phyloP scores from a whole-genome alignment of 2,113 vertebrate genomes.

The Albula goreensis region DNA sequence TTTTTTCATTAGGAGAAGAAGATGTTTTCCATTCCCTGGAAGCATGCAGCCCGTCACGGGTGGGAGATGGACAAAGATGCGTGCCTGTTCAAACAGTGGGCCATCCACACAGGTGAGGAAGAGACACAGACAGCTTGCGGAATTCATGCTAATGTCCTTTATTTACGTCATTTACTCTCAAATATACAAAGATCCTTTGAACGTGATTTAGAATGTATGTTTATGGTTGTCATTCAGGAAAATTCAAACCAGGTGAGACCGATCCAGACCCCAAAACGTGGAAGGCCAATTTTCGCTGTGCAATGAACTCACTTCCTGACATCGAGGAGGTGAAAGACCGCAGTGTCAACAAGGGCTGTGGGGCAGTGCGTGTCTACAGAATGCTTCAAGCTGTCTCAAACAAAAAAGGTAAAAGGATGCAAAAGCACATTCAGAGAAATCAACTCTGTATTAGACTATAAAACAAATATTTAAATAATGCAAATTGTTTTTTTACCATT shows the following conservation, averaged over 20 bases:
- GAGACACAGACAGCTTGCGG: neutral
- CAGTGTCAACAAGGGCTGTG: slow-evolving; percentile 89
- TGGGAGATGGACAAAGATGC: slow-evolving; percentile 95
- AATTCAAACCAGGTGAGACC: slow-evolving; percentile 75
- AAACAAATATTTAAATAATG: neutral
- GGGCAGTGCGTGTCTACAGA: slow-evolving; percentile 86
- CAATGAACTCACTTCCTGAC: slow-evolving; percentile 96
- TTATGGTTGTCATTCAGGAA: slow-evolving; percentile 68
- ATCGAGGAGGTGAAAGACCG: slow-evolving; percentile 90
- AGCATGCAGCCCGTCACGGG: slow-evolving; percentile 92
- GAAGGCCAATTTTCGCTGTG: slow-evolving; percentile 98
- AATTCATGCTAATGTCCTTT: too few species aligned
- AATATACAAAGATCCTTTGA: neutral
- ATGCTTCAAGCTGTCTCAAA: slow-evolving; percentile 81
- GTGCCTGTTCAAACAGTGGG: slow-evolving; percentile 89
- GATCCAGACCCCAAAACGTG: slow-evolving; percentile 91
- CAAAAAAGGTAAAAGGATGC: slow-evolving; percentile 60
- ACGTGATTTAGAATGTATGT: neutral
- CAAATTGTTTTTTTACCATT: slow-evolving; percentile 17
- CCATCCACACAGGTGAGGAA: slow-evolving; percentile 90
- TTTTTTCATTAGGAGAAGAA: slow-evolving; percentile 74
- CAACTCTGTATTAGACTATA: neutral
- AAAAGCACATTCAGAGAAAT: neutral
- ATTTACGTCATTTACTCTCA: neutral
- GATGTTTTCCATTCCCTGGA: slow-evolving; percentile 94